A percentile compares a stretch with the other conserved stretches of the same genome.
Evolutionary conservation across 2,797 vertebrate genomes (phyloP).

Genomic region (Catostomus latipinnis): DNA sequence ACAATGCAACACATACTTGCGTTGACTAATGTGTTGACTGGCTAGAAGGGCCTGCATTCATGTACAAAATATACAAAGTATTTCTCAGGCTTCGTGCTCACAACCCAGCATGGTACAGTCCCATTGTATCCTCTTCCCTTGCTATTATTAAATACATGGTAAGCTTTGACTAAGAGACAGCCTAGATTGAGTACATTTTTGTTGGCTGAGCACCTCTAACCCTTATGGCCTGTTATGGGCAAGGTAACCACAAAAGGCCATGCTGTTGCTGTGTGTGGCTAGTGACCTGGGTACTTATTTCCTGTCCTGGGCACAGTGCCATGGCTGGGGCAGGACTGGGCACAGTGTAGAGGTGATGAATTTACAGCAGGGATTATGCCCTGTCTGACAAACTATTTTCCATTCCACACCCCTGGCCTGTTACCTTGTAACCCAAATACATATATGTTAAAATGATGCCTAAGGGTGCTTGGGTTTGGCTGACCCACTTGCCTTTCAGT

Average conservation of each 20-base stretch:
- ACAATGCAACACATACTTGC: too few species aligned
- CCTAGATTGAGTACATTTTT: constrained; percentile 69
- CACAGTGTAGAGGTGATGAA: constrained; percentile 52
- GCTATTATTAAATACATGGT: constrained; percentile 48
- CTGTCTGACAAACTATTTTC: constrained; percentile 48
- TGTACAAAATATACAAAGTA: too few species aligned
- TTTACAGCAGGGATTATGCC: too few species aligned
- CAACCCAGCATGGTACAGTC: not conserved
- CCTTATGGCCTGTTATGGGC: constrained; percentile 35
- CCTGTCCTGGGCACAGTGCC: constrained; percentile 66
- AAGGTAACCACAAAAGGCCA: constrained; percentile 67
- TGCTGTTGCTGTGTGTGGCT: constrained; percentile 65
- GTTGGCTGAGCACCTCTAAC: constrained; percentile 57
- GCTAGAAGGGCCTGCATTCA: too few species aligned
- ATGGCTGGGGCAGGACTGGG: constrained; percentile 56
- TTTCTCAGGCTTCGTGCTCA: too few species aligned
- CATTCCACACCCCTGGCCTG: constrained; percentile 46
- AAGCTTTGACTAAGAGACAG: constrained; percentile 62
- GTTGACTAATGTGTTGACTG: too few species aligned
- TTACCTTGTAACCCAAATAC: constrained; percentile 4
- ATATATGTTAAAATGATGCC: constrained; percentile 33
- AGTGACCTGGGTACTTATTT: constrained; percentile 71
- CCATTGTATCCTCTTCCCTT: not conserved
- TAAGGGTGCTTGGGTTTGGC: constrained; percentile 15
- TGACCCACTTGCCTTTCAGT: constrained; percentile 24